Percentiles rank a stretch among this genome's conserved stretches.
These are phyloP conservation scores for Lochmaea crataegi DNA, from an alignment of 2,888 invertebrate genomes.

Conservation along the genomic window DNA sequence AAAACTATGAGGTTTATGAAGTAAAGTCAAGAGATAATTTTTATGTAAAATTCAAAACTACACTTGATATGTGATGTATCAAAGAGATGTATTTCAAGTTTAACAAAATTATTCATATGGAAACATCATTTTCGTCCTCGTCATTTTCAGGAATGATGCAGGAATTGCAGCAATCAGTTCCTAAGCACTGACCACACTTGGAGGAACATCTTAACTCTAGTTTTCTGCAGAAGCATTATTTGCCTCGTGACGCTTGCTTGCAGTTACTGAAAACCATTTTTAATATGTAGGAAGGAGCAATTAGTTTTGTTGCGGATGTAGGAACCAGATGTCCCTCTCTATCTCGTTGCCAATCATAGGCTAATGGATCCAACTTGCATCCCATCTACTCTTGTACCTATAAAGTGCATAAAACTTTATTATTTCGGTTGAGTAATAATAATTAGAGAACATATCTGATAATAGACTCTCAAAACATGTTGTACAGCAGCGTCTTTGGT, in stretches of 20 bases:
- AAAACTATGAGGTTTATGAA: not conserved
- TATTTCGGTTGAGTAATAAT: slow-evolving; percentile 4
- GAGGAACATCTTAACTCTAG: slow-evolving; percentile 8
- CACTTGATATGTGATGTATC: not conserved
- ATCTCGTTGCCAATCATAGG: slow-evolving; percentile 10
- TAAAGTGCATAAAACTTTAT: slow-evolving; percentile 2
- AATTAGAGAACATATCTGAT: not conserved
- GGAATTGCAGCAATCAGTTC: slow-evolving; percentile 5
- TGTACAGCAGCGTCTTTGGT: slow-evolving; percentile 7
- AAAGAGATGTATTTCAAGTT: too few species aligned
- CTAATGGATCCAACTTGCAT: slow-evolving; percentile 2
- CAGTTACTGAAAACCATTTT: slow-evolving; percentile 11
- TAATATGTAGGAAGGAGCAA: slow-evolving; percentile 4
- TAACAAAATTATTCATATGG: not conserved
- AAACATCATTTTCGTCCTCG: slow-evolving; percentile 5
- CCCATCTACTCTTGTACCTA: not conserved
- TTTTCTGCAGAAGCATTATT: slow-evolving; percentile 6
- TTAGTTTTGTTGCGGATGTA: not conserved
- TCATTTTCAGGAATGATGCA: not conserved
- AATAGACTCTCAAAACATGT: slow-evolving; percentile 4
- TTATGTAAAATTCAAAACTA: not conserved
- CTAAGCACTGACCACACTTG: slow-evolving; percentile 6
- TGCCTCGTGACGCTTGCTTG: slow-evolving; percentile 8
- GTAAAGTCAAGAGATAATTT: not conserved
- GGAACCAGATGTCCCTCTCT: not conserved